phyloP scores from a whole-genome alignment of 2,113 vertebrate genomes.

The Plotosus lineatus region DNA sequence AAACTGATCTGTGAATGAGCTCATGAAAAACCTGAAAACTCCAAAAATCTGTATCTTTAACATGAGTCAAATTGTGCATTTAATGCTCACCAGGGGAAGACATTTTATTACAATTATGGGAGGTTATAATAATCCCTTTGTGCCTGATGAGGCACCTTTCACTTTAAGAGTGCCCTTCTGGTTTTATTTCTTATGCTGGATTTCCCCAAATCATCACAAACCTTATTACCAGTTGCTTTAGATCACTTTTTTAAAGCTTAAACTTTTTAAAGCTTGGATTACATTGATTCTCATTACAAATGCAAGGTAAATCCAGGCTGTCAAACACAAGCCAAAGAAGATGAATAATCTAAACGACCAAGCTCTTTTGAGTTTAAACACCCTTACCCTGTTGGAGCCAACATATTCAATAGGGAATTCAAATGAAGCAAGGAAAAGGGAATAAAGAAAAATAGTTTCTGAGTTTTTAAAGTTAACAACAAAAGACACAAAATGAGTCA shows the following conservation, averaged over 20 bases:
- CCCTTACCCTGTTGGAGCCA: neutral
- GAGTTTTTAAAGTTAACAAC: conserved; percentile 43
- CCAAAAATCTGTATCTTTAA: no score
- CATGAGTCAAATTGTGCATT: no score
- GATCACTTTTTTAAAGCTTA: neutral
- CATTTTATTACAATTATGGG: no score
- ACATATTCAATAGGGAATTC: conserved; percentile 8
- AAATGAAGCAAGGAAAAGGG: neutral
- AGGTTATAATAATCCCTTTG: no score
- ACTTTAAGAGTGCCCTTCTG: no score
- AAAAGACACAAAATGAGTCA: conserved; percentile 41
- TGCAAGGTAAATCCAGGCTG: conserved; percentile 13
- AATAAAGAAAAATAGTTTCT: conserved; percentile 31
- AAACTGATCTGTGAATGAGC: no score
- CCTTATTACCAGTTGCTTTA: neutral
- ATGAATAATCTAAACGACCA: neutral
- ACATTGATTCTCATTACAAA: conserved; percentile 1
- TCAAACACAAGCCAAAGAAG: conserved; percentile 22
- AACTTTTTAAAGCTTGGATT: neutral
- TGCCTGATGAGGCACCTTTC: no score
- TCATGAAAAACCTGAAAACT: no score
- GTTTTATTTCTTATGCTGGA: no score
- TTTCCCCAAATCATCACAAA: neutral
- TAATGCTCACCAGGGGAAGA: no score
- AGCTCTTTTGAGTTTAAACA: neutral